These are phyloP conservation scores for Rhineura floridana DNA, from an alignment of 2,113 vertebrate species.

Conservation along the genomic window DNA sequence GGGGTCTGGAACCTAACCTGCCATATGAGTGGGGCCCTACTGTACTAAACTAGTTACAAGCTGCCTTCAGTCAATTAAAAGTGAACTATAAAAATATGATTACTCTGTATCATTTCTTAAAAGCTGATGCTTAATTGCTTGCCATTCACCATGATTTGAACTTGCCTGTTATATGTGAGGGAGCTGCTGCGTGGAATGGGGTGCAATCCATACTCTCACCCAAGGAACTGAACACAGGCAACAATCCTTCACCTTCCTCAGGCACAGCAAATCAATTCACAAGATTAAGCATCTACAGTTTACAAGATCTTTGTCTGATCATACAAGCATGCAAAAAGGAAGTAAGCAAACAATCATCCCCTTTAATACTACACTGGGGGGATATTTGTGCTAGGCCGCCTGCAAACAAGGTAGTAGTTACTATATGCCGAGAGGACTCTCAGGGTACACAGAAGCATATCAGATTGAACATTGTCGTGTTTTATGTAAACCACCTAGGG, in stretches of 20 bases:
- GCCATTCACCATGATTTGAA: not conserved
- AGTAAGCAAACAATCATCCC: not conserved
- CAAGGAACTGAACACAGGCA: not conserved
- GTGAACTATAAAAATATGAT: not conserved
- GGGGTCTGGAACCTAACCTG: no score
- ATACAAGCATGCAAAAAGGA: not conserved
- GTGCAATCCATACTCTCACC: no score
- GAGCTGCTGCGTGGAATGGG: not conserved
- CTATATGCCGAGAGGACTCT: not conserved
- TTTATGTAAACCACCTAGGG: no score
- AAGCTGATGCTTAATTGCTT: not conserved
- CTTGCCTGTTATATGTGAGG: no score
- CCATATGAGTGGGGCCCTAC: no score
- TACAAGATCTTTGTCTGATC: not conserved
- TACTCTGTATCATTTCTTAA: not conserved
- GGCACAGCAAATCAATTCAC: not conserved
- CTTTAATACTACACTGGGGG: not conserved
- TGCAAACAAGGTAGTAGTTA: not conserved
- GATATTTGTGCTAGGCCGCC: not conserved
- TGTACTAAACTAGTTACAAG: not conserved
- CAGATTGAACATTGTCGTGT: no score
- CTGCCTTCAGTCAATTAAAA: not conserved
- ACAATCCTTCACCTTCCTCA: not conserved
- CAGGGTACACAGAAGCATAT: not conserved
- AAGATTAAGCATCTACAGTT: not conserved